phyloP scores from a whole-genome alignment of 2,113 vertebrate species.

The Eidolon helvum region DNA sequence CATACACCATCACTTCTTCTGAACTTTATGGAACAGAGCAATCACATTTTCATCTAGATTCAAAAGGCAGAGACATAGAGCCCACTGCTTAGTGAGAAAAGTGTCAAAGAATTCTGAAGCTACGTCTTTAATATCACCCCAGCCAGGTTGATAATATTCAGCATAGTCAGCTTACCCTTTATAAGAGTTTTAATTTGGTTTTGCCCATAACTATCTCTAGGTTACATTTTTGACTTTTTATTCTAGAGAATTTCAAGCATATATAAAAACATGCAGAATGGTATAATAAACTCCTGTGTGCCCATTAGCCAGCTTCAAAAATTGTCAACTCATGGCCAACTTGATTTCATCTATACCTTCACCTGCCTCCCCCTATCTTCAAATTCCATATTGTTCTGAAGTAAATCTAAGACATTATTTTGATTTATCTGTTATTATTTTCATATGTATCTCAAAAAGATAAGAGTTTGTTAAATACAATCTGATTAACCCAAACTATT shows the following conservation, averaged over 20 bases:
- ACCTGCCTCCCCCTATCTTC: neutral
- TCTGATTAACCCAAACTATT: neutral
- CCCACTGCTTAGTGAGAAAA: neutral
- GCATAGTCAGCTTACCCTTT: neutral
- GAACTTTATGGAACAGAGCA: neutral
- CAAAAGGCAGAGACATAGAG: neutral
- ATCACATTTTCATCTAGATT: neutral
- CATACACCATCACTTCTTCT: neutral
- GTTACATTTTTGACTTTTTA: neutral
- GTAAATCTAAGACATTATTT: neutral
- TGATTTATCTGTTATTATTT: neutral
- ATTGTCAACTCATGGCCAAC: neutral
- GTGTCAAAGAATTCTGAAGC: neutral
- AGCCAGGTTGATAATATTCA: neutral
- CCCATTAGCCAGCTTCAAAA: neutral
- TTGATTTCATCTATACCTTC: neutral
- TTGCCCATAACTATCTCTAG: neutral
- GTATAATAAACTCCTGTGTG: neutral
- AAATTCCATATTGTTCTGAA: neutral
- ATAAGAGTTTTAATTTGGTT: neutral
- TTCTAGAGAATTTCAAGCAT: neutral
- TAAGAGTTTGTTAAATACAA: neutral
- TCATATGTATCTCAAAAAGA: neutral
- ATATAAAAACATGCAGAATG: neutral
- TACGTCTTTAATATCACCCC: neutral